Percentiles rank a stretch among this genome's conserved stretches.
phyloP scores from a whole-genome alignment of 2,113 vertebrate genomes.

The Oryzias curvinotus region DNA sequence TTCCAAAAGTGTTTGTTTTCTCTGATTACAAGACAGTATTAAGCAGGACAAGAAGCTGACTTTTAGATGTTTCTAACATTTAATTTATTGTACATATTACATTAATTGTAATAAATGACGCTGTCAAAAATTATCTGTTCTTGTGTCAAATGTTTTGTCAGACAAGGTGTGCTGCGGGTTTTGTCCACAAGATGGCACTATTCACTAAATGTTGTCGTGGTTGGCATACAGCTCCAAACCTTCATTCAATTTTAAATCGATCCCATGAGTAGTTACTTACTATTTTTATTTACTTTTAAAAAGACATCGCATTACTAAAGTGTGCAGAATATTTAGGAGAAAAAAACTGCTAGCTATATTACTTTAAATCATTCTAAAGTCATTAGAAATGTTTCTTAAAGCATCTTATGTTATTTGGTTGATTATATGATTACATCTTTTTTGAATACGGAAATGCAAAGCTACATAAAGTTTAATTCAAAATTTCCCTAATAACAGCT shows the following conservation, averaged over 20 bases:
- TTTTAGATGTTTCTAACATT: constrained; percentile 58
- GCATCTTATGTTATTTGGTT: background rate
- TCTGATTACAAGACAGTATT: constrained; percentile 17
- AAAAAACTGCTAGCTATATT: too few relatives aligned
- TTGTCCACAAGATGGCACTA: constrained; percentile 54
- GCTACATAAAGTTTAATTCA: background rate
- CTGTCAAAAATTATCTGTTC: constrained; percentile 15
- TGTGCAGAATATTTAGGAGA: too few relatives aligned
- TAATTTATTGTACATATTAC: constrained; percentile 37
- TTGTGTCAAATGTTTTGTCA: background rate
- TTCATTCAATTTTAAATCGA: constrained; percentile 11
- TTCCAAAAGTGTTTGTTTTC: constrained; percentile 8
- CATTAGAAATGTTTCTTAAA: constrained; percentile 6
- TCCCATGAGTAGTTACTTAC: background rate
- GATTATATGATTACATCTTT: background rate
- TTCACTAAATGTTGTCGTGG: background rate
- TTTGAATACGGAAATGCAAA: background rate
- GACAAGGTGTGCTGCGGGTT: background rate
- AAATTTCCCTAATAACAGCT: background rate
- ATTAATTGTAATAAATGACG: constrained; percentile 40
- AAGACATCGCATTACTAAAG: too few relatives aligned
- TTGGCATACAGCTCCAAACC: constrained; percentile 9
- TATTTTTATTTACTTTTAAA: too few relatives aligned
- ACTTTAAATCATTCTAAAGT: background rate
- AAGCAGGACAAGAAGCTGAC: background rate